A percentile compares a stretch with the other conserved stretches of the same genome.
Evolutionary conservation across 2,888 invertebrate genomes (phyloP).

Genomic region (Nemurella pictetii): DNA sequence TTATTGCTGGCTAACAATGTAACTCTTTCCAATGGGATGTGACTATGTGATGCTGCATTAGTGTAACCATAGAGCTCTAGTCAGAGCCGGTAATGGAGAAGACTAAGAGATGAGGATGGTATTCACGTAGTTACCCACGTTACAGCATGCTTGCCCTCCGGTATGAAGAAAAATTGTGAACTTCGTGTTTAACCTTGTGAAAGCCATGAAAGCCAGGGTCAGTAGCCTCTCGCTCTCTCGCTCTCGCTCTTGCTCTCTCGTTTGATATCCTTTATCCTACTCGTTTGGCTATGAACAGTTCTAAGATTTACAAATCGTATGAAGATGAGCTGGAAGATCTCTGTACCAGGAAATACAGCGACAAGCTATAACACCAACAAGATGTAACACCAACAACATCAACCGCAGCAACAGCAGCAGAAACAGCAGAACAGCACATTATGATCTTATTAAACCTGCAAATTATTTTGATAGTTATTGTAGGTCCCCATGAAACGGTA

Average conservation of each 20-base stretch:
- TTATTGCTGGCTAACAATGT: background rate
- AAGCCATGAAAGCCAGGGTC: slow-evolving; percentile 2
- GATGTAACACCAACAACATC: too few species aligned
- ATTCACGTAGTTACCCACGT: background rate
- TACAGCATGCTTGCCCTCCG: slow-evolving; percentile 19
- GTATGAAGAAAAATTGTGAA: slow-evolving; percentile 1
- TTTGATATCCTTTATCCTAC: background rate
- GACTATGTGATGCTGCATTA: background rate
- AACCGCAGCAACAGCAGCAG: background rate
- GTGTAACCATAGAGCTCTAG: background rate
- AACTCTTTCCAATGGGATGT: background rate
- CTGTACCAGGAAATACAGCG: background rate
- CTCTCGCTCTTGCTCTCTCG: slow-evolving; percentile 1
- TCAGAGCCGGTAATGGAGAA: slow-evolving; percentile 3
- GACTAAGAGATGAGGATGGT: background rate
- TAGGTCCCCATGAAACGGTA: background rate
- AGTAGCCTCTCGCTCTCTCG: slow-evolving; percentile 11
- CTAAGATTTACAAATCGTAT: background rate
- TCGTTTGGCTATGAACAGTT: background rate
- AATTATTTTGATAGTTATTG: background rate
- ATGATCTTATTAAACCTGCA: background rate
- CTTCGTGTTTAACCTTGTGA: slow-evolving; percentile 17
- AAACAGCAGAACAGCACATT: background rate
- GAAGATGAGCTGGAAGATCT: background rate
- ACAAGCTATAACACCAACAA: too few species aligned